These are phyloP conservation scores for Bombyx mori DNA, from an alignment of 1,140 invertebrate genomes.

Conservation along the genomic window DNA sequence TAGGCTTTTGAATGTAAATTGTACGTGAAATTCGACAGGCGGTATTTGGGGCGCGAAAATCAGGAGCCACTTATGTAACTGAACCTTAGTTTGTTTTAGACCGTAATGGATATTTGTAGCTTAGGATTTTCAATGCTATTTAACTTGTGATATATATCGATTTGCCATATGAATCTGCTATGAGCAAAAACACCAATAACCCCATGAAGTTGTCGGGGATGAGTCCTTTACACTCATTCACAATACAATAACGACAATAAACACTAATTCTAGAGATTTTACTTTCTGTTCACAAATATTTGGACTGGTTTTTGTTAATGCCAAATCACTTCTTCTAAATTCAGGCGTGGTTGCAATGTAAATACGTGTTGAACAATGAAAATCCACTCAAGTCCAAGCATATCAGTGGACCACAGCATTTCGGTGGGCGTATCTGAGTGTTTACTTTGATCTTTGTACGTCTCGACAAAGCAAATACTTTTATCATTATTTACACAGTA, in stretches of 20 bases:
- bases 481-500: slow-evolving; percentile 63
- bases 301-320: too few relatives aligned
- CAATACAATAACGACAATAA: too few relatives aligned
- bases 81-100: too few relatives aligned
- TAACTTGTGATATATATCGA: too few relatives aligned
- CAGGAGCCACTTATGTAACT: slow-evolving; percentile 3
- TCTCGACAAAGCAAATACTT: slow-evolving; percentile 59
- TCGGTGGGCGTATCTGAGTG: slow-evolving; percentile 49
- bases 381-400: slow-evolving; percentile 19
- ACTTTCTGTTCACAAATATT: too few relatives aligned
- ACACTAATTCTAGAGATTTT: too few relatives aligned
- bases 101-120: too few relatives aligned
- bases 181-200: too few relatives aligned
- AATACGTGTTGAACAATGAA: slow-evolving; percentile 3
- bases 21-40: slow-evolving; percentile 58
- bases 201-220: too few relatives aligned
- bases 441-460: slow-evolving; percentile 64
- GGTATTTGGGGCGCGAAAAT: slow-evolving; percentile 25
- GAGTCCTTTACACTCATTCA: too few relatives aligned
- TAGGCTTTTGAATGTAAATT: slow-evolving; percentile 59
- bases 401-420: slow-evolving; percentile 23
- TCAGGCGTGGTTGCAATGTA: background rate
- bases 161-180: too few relatives aligned
- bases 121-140: too few relatives aligned
- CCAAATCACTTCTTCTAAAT: slow-evolving; percentile 2